phyloP scores from a whole-genome alignment of 2,888 invertebrate species.

The Allacma fusca region DNA sequence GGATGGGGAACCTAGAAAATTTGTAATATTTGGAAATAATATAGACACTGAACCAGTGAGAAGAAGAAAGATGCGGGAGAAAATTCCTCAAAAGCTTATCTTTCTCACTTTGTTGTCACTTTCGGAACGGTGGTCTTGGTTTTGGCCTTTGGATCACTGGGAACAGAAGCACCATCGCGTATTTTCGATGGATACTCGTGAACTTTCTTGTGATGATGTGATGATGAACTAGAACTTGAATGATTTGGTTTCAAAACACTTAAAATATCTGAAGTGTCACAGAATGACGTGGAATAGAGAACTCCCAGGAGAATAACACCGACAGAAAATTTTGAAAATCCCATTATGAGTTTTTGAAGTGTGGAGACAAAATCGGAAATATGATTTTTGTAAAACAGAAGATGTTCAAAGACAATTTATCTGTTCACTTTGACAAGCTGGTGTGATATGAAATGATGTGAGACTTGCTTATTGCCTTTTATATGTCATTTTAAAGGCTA shows the following conservation, averaged over 20 bases:
- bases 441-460: conserved; percentile 8
- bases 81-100: too few species aligned
- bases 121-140: background rate
- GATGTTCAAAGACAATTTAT: background rate
- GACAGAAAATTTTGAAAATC: conserved; percentile 16
- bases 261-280: conserved; percentile 33
- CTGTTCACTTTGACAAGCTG: background rate
- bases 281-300: conserved; percentile 26
- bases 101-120: background rate
- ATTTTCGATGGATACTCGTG: background rate
- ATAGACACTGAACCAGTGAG: background rate
- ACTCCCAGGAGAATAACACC: conserved; percentile 32
- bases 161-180: background rate
- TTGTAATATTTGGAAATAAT: background rate
- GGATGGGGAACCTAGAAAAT: background rate
- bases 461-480: conserved; percentile 14
- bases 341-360: conserved; percentile 2
- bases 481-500: conserved; percentile 2
- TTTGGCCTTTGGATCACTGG: background rate
- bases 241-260: conserved; percentile 19
- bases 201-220: conserved; percentile 3
- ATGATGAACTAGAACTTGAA: background rate
- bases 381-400: background rate
- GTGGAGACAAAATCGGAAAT: too few species aligned
- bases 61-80: too few species aligned